Evolutionary conservation across 2,888 invertebrate genomes (phyloP).

Genomic region (Agrotis ipsilon): DNA sequence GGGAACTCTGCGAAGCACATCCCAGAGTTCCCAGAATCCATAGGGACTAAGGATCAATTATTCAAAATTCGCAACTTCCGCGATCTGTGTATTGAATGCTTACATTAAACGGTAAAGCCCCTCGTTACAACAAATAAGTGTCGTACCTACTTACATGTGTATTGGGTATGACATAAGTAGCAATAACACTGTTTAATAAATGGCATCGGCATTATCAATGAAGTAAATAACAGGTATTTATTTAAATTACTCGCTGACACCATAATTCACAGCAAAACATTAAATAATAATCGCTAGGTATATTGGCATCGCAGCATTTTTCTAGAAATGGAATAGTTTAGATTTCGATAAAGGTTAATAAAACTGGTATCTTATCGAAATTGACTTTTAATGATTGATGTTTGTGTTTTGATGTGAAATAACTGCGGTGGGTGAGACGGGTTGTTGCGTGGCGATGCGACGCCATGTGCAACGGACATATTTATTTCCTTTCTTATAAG

Average conservation of each 20-base stretch:
- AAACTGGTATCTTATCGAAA: neutral
- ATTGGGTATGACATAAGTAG: slow-evolving; percentile 13
- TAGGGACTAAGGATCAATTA: neutral
- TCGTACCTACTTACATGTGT: too few relatives aligned
- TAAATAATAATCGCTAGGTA: slow-evolving; percentile 18
- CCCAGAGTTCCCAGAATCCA: too few relatives aligned
- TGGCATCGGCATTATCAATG: slow-evolving; percentile 9
- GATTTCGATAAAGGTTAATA: neutral
- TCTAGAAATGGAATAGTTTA: slow-evolving; percentile 31
- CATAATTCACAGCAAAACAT: slow-evolving; percentile 14
- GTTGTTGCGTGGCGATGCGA: too few relatives aligned
- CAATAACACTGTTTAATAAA: slow-evolving; percentile 18
- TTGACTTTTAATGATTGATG: neutral
- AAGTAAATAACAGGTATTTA: slow-evolving; percentile 28
- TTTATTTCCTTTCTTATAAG: too few relatives aligned
- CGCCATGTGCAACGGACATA: too few relatives aligned
- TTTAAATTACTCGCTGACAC: slow-evolving; percentile 37
- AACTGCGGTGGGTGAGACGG: too few relatives aligned
- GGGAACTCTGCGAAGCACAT: neutral
- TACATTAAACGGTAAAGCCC: neutral
- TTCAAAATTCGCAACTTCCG: neutral
- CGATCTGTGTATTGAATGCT: neutral
- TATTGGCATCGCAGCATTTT: slow-evolving; percentile 2
- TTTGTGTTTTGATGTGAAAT: neutral
- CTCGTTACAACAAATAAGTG: neutral